phyloP scores from a whole-genome alignment of 2,113 vertebrate genomes.

The Apodemus speciosus region DNA sequence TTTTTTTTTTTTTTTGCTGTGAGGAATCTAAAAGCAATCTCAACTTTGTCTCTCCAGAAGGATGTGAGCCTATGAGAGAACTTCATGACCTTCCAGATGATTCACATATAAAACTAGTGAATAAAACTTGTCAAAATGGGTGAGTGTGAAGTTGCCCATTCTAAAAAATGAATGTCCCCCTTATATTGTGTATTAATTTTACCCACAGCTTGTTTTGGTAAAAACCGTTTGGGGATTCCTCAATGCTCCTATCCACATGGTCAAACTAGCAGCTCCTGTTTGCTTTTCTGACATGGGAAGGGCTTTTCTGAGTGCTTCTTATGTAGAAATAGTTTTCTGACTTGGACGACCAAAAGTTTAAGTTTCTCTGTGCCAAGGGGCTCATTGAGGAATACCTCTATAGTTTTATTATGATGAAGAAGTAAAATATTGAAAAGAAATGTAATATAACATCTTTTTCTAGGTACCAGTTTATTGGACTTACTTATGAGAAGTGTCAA shows the following conservation, averaged over 20 bases:
- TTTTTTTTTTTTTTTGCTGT: neutral
- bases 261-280: neutral
- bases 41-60: constrained; percentile 54
- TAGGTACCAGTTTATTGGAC: constrained; percentile 56
- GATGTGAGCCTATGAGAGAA: constrained; percentile 38
- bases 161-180: neutral
- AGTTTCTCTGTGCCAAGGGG: neutral
- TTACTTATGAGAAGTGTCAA: constrained; percentile 64
- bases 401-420: neutral
- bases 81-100: neutral
- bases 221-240: neutral
- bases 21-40: neutral
- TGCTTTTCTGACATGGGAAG: constrained; percentile 1
- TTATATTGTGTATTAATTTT: neutral
- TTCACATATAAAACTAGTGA: neutral
- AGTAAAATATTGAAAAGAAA: neutral
- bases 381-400: neutral
- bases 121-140: constrained; percentile 65
- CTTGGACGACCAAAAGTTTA: constrained; percentile 4
- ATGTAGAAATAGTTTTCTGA: constrained; percentile 14
- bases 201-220: neutral
- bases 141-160: constrained; percentile 47
- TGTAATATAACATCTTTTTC: constrained; percentile 3
- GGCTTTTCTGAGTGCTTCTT: neutral
- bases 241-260: neutral